Conservation (phyloP, 2,888 invertebrate genomes). For the Alsophila aescularia region DNA sequence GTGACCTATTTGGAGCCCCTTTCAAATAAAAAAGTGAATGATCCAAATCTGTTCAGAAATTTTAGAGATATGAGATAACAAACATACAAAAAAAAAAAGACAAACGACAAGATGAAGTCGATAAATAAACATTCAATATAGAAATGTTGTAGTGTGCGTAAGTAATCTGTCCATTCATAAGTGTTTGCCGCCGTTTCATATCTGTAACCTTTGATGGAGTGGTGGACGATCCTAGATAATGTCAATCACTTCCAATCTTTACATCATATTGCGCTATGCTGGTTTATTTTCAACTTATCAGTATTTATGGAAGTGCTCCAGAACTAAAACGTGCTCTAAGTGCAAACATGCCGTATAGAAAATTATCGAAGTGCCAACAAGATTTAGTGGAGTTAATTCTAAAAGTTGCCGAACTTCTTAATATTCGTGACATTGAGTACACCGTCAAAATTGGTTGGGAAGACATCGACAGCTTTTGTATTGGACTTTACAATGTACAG, state of each 20-base stretch:
- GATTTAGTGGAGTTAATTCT: constrained; percentile 59
- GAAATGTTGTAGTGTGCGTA: neutral
- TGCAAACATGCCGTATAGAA: constrained; percentile 57
- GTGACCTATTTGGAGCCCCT: too few species aligned
- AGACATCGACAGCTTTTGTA: constrained; percentile 58
- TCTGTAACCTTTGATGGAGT: constrained; percentile 12
- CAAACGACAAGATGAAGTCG: too few species aligned
- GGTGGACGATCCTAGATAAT: constrained; percentile 30
- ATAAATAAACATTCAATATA: too few species aligned
- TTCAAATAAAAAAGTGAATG: too few species aligned
- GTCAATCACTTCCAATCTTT: constrained; percentile 32
- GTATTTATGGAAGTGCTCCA: constrained; percentile 3
- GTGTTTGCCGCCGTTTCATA: constrained; percentile 11
- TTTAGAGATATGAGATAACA: too few species aligned
- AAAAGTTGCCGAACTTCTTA: constrained; percentile 52
- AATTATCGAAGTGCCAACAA: constrained; percentile 58
- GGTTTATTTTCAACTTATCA: constrained; percentile 2
- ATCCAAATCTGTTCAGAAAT: too few species aligned
- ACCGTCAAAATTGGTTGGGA: constrained; percentile 52
- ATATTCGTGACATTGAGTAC: constrained; percentile 51
- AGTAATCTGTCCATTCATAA: constrained; percentile 3
- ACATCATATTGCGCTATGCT: neutral
- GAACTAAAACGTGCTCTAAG: constrained; percentile 29
- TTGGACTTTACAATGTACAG: constrained; percentile 54
- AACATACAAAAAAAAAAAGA: too few species aligned